Base-by-base conservation (phyloP, 2,797 vertebrate genomes). In the Nyctalus aviator region DNA sequence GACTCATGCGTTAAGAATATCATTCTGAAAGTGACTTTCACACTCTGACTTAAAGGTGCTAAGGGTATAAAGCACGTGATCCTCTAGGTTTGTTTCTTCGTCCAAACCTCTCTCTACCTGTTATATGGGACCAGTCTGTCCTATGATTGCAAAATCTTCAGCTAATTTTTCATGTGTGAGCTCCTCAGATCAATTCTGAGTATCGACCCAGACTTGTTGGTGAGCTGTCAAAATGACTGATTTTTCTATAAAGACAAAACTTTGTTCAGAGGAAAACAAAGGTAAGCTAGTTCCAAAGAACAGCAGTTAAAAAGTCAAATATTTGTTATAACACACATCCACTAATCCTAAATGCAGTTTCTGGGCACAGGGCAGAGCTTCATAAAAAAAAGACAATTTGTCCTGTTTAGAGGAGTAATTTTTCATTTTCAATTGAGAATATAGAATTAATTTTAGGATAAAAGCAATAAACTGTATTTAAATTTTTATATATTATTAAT, bases 81-180 rank as follows among this genome's bases (percentile, higher is more conserved):
- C 62, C 79, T 59, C 72, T 48, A 59, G 20, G 25, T 71, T 88
- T 88, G 59, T 46, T 55, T 73, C 66, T 88, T 79, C 32, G 35
- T 50, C 68, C 50, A 69, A 50, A 82, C 27, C 9, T 89, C 66
- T 93, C 48, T 78, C 30, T 32, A 8, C 21, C 30, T 73, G 8
- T 66, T 78, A 57, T 46, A 53, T 41, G 41, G 66, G 11, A 92
- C 13, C 7, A 55, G 23, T 75, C 88, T 23, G 55, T 81, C 62
- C 57, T 10, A 37, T 35, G n/a, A 32, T 46, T 86, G 21, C 48
- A 83, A 92, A 86, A 50, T 35, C 48, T 18, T 68, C 46, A 46
- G 48, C 25, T 87, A 46, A 53, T 77, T 88, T 82, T 94, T 95
- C 82, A 73, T 50, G 59, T 82, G 46, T 75, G 77, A 90, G 25